Conservation (phyloP, 1,140 invertebrate genomes). For the Neodiprion fabricii region DNA sequence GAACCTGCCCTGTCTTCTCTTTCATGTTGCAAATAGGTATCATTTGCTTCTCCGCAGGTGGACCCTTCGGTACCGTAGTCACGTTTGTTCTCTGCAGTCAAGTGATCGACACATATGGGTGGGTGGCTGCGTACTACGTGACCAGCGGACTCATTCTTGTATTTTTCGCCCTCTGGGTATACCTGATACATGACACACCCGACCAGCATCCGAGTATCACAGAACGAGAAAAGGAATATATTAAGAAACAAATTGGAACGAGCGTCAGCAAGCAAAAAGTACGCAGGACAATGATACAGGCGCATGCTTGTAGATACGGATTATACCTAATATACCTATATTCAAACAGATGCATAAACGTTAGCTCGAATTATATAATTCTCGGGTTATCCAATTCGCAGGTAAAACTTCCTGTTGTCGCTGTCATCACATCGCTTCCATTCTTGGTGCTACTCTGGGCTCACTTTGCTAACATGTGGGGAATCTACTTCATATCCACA, state of each 20-base stretch:
- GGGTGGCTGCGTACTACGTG: slow-evolving; percentile 77
- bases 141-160: slow-evolving; percentile 69
- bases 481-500: slow-evolving; percentile 83
- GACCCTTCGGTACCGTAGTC: slow-evolving; percentile 78
- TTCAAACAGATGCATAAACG: neutral
- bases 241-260: slow-evolving; percentile 68
- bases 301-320: neutral
- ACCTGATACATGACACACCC: slow-evolving; percentile 74
- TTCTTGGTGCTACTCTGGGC: slow-evolving; percentile 71
- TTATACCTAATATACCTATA: neutral
- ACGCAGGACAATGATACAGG: slow-evolving; percentile 21
- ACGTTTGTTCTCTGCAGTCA: slow-evolving; percentile 74
- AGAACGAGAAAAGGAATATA: slow-evolving; percentile 77
- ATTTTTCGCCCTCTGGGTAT: slow-evolving; percentile 71
- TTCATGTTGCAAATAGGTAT: neutral
- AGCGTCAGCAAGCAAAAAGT: slow-evolving; percentile 63
- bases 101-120: slow-evolving; percentile 70
- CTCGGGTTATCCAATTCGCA: slow-evolving; percentile 16
- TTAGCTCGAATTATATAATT: neutral
- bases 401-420: slow-evolving; percentile 45
- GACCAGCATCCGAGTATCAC: slow-evolving; percentile 77
- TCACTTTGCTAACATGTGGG: slow-evolving; percentile 82
- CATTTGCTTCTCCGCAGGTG: slow-evolving; percentile 63
- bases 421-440: slow-evolving; percentile 69
- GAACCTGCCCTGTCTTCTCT: neutral